Percentiles rank a stretch among this genome's conserved stretches.
phyloP scores from a whole-genome alignment of 2,888 invertebrate genomes.

The Drosophila austrosaltans region DNA sequence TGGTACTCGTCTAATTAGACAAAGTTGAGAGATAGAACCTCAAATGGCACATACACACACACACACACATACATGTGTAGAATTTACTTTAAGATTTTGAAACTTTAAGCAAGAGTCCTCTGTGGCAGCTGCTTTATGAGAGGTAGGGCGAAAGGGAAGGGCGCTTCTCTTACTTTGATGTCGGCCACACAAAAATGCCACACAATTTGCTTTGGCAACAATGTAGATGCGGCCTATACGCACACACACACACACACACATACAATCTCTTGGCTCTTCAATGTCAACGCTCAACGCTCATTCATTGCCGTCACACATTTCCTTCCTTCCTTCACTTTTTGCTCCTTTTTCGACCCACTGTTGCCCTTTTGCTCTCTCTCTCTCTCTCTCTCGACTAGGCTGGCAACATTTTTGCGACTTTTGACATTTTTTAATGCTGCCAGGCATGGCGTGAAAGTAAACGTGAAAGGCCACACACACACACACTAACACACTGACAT shows the following conservation, averaged over 20 bases:
- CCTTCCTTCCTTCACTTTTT: not conserved
- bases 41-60: constrained; percentile 16
- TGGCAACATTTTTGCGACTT: constrained; percentile 76
- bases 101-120: constrained; percentile 49
- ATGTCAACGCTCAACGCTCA: constrained; percentile 66
- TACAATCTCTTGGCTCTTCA: constrained; percentile 52
- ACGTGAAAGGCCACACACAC: constrained; percentile 47
- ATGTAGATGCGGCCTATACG: constrained; percentile 64
- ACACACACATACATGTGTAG: constrained; percentile 41
- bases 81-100: constrained; percentile 55
- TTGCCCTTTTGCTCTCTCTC: constrained; percentile 43
- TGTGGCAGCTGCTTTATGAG: constrained; percentile 9
- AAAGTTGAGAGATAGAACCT: constrained; percentile 63
- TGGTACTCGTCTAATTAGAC: constrained; percentile 79
- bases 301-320: constrained; percentile 57
- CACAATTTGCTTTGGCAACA: constrained; percentile 75
- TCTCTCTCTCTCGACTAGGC: constrained; percentile 23
- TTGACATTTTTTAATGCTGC: constrained; percentile 78
- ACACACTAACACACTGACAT: constrained; percentile 8
- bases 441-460: constrained; percentile 76
- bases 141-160: not conserved
- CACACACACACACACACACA: constrained; percentile 19
- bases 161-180: constrained; percentile 64
- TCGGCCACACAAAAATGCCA: constrained; percentile 68
- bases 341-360: constrained; percentile 32